phyloP scores from a whole-genome alignment of 1,140 invertebrate genomes.

The Marisa cornuarietis region DNA sequence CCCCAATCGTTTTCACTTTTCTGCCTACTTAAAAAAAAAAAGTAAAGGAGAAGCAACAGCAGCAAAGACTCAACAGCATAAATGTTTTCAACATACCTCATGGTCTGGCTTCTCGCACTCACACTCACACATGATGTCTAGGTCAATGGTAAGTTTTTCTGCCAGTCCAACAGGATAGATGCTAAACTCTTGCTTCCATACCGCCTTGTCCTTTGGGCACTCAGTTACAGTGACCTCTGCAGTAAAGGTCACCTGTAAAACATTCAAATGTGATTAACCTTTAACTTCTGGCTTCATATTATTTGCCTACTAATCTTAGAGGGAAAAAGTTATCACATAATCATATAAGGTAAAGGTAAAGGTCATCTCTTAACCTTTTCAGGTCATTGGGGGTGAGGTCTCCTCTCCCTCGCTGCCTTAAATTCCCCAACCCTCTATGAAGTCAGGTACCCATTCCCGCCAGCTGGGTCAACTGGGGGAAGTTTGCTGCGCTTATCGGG shows the following conservation, averaged over 20 bases:
- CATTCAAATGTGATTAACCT: background rate
- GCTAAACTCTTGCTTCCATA: slow-evolving; percentile 74
- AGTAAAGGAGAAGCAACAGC: background rate
- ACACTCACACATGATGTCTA: slow-evolving; percentile 91
- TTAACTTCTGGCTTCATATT: too few relatives aligned
- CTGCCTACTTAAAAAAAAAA: background rate
- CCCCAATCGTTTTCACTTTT: too few relatives aligned
- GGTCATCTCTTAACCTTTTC: too few relatives aligned
- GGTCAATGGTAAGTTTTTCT: slow-evolving; percentile 83
- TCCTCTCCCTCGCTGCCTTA: too few relatives aligned
- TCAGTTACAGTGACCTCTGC: slow-evolving; percentile 74
- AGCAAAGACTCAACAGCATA: background rate
- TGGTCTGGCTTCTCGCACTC: slow-evolving; percentile 72
- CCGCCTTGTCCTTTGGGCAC: slow-evolving; percentile 70
- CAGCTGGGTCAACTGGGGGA: too few relatives aligned
- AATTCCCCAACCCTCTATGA: too few relatives aligned
- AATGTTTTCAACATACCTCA: slow-evolving; percentile 33
- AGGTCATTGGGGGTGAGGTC: too few relatives aligned
- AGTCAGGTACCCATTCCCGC: too few relatives aligned
- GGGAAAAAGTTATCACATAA: too few relatives aligned
- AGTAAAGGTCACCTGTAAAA: slow-evolving; percentile 68
- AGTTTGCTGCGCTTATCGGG: too few relatives aligned
- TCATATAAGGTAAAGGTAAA: too few relatives aligned
- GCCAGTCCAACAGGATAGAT: slow-evolving; percentile 94
- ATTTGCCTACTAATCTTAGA: too few relatives aligned